Base-by-base conservation (phyloP, 1,140 invertebrate species). In the Eriocheir sinensis region DNA sequence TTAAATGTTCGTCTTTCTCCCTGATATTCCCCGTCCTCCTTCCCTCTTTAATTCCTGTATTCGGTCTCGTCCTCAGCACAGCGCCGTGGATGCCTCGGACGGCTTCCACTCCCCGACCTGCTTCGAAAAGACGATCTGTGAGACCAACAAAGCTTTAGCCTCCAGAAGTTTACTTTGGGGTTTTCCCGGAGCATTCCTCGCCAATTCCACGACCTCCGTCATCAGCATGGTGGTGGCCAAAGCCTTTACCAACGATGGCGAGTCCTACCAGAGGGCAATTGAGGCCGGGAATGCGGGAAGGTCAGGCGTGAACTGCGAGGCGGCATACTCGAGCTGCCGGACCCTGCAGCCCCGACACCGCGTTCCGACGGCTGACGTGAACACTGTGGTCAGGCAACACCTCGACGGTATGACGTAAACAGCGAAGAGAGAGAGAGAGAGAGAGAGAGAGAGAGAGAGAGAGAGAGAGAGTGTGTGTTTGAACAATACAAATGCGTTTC, bases 11-110 rank as follows among this genome's bases (percentile, higher is more conserved):
- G n/a, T n/a, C n/a, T 15, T 30, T 44, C 32, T 34, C 15, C 41
- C 36, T 9, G 41, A 40, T 40, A 40, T 34, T 86, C 36, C 27
- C 15, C 27, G n/a, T 86, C 36, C 41, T 40, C 36, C 36, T 34
- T 40, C 41, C 36, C 21, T 40, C 41, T 21, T 34, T 40, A 3
- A n/a, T 36, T 40, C 41, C 15, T 34, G 6, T 36, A 27, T 21
- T 30, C 72, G 34, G 9, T 17, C 48, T 12, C 32, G 9, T 6
- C 32, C 34, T 8, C 92, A 93, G 92, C 92, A 93, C 30, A 88
- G 41, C 38, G 36, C 80, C 72, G 92, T 93, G 44, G 92, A 93
- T 21, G 83, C 48, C n/a, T 48, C 85, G 30, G 92, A 93, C 83
- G 83, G 83, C 27, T 38, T 86, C 2, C 81, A 60, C 12, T 21